phyloP scores from a whole-genome alignment of 2,797 vertebrate genomes.

The Heliangelus exortis region DNA sequence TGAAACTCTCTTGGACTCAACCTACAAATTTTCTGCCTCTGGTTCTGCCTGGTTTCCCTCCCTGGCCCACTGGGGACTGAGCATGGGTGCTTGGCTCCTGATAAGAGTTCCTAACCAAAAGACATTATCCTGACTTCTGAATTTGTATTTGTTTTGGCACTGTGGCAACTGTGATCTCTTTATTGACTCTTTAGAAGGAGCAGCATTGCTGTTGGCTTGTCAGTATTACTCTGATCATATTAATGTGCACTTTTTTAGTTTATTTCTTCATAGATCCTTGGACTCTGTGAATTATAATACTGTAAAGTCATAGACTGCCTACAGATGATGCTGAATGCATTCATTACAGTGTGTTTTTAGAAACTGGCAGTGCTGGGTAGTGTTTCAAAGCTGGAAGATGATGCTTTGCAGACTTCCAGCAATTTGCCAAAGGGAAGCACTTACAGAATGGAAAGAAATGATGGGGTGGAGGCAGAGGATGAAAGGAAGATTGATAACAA shows the following conservation, averaged over 20 bases:
- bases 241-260: background rate
- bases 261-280: background rate
- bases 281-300: background rate
- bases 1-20: background rate
- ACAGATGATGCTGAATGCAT: background rate
- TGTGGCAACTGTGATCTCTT: background rate
- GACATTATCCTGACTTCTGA: background rate
- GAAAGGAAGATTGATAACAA: background rate
- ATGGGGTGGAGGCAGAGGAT: slow-evolving; percentile 1
- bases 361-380: background rate
- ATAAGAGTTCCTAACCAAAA: background rate
- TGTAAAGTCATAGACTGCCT: background rate
- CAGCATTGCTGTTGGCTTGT: background rate
- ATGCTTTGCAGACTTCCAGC: slow-evolving; percentile 41
- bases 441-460: background rate
- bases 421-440: background rate
- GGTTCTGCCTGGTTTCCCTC: background rate
- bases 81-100: background rate
- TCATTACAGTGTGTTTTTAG: background rate
- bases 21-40: background rate
- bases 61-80: background rate
- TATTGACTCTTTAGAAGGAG: background rate
- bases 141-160: background rate
- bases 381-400: slow-evolving; percentile 11
- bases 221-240: background rate